Percentiles rank a stretch among this genome's conserved stretches.
Conservation (phyloP, 2,888 invertebrate genomes). For the Caenorhabditis becei region DNA sequence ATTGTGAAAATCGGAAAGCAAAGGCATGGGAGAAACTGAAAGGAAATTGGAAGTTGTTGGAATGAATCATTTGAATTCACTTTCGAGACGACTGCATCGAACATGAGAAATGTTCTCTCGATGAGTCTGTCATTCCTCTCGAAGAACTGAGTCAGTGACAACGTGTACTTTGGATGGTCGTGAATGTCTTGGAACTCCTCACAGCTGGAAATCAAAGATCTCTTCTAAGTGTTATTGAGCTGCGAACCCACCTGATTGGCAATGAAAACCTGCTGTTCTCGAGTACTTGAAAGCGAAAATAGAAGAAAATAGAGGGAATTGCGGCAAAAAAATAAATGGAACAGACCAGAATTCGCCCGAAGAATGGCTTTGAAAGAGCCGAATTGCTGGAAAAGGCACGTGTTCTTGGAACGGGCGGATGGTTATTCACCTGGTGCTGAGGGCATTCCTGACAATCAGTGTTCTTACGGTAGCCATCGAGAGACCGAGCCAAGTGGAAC, state of each 20-base stretch:
- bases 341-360: conserved; percentile 1
- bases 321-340: conserved; percentile 12
- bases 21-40: conserved; percentile 41
- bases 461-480: conserved; percentile 29
- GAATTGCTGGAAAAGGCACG: neutral
- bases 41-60: neutral
- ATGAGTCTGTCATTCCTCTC: neutral
- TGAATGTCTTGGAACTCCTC: conserved; percentile 27
- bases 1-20: conserved; percentile 24
- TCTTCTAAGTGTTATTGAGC: neutral
- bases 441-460: conserved; percentile 17
- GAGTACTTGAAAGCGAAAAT: conserved; percentile 18
- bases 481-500: conserved; percentile 33
- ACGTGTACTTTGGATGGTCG: conserved; percentile 11
- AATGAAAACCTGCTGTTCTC: conserved; percentile 15
- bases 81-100: conserved; percentile 34
- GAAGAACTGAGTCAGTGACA: conserved; percentile 17
- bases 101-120: conserved; percentile 16
- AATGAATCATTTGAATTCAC: neutral
- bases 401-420: neutral
- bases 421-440: neutral
- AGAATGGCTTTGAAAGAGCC: neutral
- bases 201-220: conserved; percentile 21
- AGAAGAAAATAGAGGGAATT: conserved; percentile 15
- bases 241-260: conserved; percentile 22